A percentile compares a stretch with the other conserved stretches of the same genome.
phyloP scores from a whole-genome alignment of 2,888 invertebrate genomes.

The Isoperla grammatica region DNA sequence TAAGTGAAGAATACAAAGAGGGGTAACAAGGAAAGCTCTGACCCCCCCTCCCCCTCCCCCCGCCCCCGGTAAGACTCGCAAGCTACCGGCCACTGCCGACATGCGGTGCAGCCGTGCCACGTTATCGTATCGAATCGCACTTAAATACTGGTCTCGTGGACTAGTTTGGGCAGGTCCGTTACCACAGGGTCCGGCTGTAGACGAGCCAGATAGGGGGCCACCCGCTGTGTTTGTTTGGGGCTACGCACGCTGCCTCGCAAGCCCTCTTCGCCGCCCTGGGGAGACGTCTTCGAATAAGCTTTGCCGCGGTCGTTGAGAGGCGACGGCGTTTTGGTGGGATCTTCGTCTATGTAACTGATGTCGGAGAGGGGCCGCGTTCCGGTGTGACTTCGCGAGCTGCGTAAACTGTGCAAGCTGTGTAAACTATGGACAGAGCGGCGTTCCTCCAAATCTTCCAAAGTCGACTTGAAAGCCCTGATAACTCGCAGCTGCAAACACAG shows the following conservation, averaged over 20 bases:
- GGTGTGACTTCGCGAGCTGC: constrained; percentile 69
- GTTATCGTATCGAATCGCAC: constrained; percentile 8
- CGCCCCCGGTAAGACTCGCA: neutral
- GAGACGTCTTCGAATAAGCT: constrained; percentile 35
- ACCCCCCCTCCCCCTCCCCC: constrained; percentile 10
- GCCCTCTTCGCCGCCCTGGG: constrained; percentile 33
- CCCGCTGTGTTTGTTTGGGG: constrained; percentile 37
- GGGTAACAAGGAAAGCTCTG: constrained; percentile 23
- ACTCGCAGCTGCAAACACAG: constrained; percentile 96
- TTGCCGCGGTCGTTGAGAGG: constrained; percentile 39
- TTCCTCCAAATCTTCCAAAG: constrained; percentile 99
- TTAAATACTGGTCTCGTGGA: constrained; percentile 69
- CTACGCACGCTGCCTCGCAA: constrained; percentile 40
- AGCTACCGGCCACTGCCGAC: constrained; percentile 7
- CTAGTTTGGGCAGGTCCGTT: constrained; percentile 55
- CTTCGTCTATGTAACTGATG: constrained; percentile 79
- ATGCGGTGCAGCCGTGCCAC: constrained; percentile 1
- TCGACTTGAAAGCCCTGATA: constrained; percentile 99
- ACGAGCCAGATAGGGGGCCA: constrained; percentile 30
- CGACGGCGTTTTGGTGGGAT: constrained; percentile 48
- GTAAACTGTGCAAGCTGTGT: constrained; percentile 84
- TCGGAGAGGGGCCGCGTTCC: constrained; percentile 70
- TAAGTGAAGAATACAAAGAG: constrained; percentile 31
- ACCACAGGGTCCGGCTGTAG: constrained; percentile 32
- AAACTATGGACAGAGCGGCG: constrained; percentile 97